Base-by-base conservation (phyloP, 2,113 vertebrate species). In the Polyodon spathula region DNA sequence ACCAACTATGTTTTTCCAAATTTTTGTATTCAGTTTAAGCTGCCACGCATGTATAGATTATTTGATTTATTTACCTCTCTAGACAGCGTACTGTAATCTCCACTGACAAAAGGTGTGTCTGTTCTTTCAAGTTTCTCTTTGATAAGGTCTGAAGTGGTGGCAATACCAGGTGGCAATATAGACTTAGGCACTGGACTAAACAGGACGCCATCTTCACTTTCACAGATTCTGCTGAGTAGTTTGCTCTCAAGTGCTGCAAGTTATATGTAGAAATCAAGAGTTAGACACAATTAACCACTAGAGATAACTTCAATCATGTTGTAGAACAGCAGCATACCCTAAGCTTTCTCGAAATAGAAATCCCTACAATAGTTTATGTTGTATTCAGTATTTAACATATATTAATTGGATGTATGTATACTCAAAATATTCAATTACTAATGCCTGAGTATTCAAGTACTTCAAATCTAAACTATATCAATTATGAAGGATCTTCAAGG, bases 211-310 rank as follows among this genome's bases (percentile, higher is more conserved):
- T 82, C 72, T 4, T 78, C 68, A 0, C 62, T 76, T 15, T 87
- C 79, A 74, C 91, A 94, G 59, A 91, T 88, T 72, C 71, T 82
- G 74, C 71, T 79, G 59, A 93, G 78, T 17, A 93, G 59, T 43
- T 79, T 77, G 64, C 70, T 76, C 75, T 92, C 88, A 73, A 94
- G 79, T 54, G 71, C 90, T 81, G 76, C 71, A 78, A 71, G 4
- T 56, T 1, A 41, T 6, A 41, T 43, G 42, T 6, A 6, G 10
- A 43, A 11, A 6, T 6, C 42, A 43, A 43, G 6, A 43, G 10
- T 43, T 43, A 43, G 6, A 43, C 10, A 6, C 10, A 6, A 6
- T 43, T 43, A 43, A 11, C 42, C n/a, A n/a, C n/a, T n/a, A n/a
- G n/a, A n/a, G n/a, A n/a, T n/a, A n/a, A n/a, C n/a, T n/a, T n/a